Evolutionary conservation across 2,888 invertebrate species (phyloP).

Genomic region (Drosophila flavopinicola): DNA sequence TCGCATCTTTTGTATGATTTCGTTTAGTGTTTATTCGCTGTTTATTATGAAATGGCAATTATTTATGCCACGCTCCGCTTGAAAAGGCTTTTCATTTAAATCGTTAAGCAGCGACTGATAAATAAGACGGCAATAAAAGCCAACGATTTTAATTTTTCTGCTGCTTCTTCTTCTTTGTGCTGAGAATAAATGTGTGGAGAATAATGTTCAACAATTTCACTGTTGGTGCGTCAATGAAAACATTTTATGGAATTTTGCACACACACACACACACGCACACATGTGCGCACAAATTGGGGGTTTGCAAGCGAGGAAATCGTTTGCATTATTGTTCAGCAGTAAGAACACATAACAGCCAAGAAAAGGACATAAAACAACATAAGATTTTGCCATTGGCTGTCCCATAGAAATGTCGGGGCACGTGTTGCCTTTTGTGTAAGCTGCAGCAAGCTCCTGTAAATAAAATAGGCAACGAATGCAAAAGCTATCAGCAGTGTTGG

Average conservation of each 20-base stretch:
- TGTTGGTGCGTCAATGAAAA: constrained; percentile 24
- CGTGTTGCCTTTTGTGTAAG: constrained; percentile 27
- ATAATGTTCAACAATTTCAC: constrained; percentile 39
- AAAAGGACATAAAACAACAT: constrained; percentile 63
- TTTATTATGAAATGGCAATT: constrained; percentile 29
- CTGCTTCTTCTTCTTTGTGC: constrained; percentile 21
- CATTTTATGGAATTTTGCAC: constrained; percentile 57
- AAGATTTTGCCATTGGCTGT: too few species aligned
- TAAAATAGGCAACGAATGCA: constrained; percentile 28
- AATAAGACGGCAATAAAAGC: constrained; percentile 53
- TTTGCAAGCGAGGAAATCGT: constrained; percentile 38
- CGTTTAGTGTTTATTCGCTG: constrained; percentile 7
- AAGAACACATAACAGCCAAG: constrained; percentile 15
- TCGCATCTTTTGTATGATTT: constrained; percentile 11
- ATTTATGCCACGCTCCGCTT: constrained; percentile 23
- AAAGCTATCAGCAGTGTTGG: constrained; percentile 1
- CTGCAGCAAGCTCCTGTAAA: constrained; percentile 24
- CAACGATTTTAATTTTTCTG: constrained; percentile 19
- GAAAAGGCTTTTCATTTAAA: constrained; percentile 47
- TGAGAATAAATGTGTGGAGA: constrained; percentile 42
- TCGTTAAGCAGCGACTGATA: constrained; percentile 37
- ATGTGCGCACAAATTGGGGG: constrained; percentile 21
- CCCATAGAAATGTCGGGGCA: constrained; percentile 14
- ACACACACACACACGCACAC: neutral
- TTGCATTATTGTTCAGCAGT: constrained; percentile 28